Evolutionary conservation across 2,797 vertebrate genomes (phyloP).

Genomic region (Parauchenoglanis punctatus): DNA sequence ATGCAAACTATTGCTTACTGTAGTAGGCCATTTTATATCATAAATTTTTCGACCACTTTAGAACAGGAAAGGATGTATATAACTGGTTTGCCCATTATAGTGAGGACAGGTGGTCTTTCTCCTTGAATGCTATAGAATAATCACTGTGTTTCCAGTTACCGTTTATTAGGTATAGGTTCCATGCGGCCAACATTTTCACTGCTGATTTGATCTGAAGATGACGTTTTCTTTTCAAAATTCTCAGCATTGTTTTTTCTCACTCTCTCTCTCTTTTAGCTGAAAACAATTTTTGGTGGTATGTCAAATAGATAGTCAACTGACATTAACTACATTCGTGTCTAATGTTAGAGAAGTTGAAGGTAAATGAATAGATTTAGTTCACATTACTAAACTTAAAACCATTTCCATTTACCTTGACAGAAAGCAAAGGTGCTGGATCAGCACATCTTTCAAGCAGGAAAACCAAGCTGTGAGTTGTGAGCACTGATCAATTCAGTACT

Average conservation of each 20-base stretch:
- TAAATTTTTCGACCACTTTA: neutral
- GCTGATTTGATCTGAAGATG: too few species aligned
- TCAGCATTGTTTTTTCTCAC: neutral
- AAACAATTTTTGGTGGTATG: neutral
- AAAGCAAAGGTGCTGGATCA: neutral
- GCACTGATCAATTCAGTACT: neutral
- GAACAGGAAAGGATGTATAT: neutral
- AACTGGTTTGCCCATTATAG: neutral
- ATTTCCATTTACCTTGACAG: neutral
- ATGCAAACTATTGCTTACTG: neutral
- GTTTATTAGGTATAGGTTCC: neutral
- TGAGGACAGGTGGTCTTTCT: neutral
- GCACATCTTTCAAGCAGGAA: neutral
- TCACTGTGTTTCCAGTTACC: neutral
- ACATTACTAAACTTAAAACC: neutral
- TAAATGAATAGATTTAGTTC: neutral
- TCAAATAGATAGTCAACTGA: neutral
- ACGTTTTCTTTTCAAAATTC: neutral
- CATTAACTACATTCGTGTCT: neutral
- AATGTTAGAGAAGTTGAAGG: neutral
- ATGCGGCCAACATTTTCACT: neutral
- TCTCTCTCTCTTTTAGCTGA: too few species aligned
- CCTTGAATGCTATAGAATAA: neutral
- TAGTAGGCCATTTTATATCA: neutral
- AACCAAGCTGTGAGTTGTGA: neutral